Evolutionary conservation across 2,113 vertebrate genomes (phyloP), one percentile per base, ranked within the genome.

Genomic region (Corynorhinus townsendii): DNA sequence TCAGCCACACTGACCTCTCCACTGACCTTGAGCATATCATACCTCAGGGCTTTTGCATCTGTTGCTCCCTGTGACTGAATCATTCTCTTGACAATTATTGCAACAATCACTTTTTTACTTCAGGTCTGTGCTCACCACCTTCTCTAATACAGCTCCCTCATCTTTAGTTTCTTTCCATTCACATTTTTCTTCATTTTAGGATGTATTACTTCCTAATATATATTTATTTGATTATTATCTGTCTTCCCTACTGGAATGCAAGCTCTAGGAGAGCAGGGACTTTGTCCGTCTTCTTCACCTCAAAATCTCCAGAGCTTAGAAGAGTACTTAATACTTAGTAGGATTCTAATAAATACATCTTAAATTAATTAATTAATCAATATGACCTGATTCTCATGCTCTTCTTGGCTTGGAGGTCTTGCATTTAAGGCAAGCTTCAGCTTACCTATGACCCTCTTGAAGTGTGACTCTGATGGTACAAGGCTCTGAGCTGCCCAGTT

Each of bases 361-460:
- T 47, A 40, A 47, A 62, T 89, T 56, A 81, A 68, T 95, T 54
- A 81, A 26, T 64, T 28, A 66, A 82, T 66, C 33, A 38, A 11
- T 79, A 43, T 54, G 71, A 22, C 19, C 71, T 91, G 35, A 24
- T 30, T 66, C 33, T 45, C 11, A 43, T 35, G 22, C 4, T 0
- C 3, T 77, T 72, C 47, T 68, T n/a, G 81, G 43, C 24, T 33
- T 6, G 11, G 64, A 86, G 45, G 62, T 1, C 64, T 45, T 86
- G 35, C 2, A 19, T 90, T 77, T n/a, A 49, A 62, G 76, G 54
- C 14, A 35, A n/a, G 20, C 4, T 49, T 91, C 49, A 72, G 35
- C 77, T 83, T 52, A 71, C 54, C n/a, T 40, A 3, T 76, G 62
- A 62, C 22, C 7, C 5, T 73, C 89, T 54, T 68, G 49, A 43